phyloP scores from a whole-genome alignment of 2,797 vertebrate species.

The Enteromius mattozi region DNA sequence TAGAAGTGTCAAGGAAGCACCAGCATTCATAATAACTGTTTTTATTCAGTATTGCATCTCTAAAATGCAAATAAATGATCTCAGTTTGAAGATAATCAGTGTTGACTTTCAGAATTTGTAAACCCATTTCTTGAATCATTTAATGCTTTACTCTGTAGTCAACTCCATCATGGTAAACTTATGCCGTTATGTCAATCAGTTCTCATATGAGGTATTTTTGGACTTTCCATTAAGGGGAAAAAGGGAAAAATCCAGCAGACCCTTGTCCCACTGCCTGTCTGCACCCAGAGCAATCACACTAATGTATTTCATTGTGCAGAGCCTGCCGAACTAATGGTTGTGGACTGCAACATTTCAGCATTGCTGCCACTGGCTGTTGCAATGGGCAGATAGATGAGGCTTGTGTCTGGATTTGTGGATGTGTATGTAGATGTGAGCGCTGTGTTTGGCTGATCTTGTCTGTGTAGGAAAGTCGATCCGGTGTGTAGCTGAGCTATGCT shows the following conservation, averaged over 20 bases:
- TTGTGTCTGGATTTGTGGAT: constrained; percentile 35
- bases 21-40: neutral
- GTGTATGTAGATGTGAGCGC: constrained; percentile 23
- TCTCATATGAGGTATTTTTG: constrained; percentile 7
- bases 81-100: neutral
- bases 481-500: constrained; percentile 42
- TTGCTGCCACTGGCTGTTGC: constrained; percentile 42
- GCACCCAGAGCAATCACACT: constrained; percentile 56
- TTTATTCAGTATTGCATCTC: neutral
- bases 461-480: constrained; percentile 18
- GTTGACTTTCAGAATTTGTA: neutral
- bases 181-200: neutral
- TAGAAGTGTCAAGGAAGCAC: neutral
- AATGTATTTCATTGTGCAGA: constrained; percentile 56
- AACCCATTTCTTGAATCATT: neutral
- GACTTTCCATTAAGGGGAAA: neutral
- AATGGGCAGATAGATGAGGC: constrained; percentile 28
- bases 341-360: constrained; percentile 47
- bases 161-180: neutral
- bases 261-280: constrained; percentile 47
- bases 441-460: constrained; percentile 36
- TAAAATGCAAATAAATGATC: neutral
- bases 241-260: constrained; percentile 38
- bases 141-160: neutral
- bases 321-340: constrained; percentile 42